Percentiles rank a stretch among this genome's conserved stretches.
Evolutionary conservation across 2,797 vertebrate genomes (phyloP).

Genomic region (Leontocebus nigricollis): DNA sequence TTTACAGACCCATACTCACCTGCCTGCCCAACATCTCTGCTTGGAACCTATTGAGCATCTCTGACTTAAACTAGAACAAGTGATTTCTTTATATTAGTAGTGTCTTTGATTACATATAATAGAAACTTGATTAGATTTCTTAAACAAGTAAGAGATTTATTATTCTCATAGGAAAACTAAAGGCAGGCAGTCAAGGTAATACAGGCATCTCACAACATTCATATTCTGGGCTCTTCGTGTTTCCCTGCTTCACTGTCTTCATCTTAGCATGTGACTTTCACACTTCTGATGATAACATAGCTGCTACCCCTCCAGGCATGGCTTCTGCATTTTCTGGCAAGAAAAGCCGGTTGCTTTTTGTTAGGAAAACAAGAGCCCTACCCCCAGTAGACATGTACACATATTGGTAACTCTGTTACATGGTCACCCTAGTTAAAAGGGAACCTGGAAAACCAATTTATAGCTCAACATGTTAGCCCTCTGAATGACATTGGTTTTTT

Average conservation of each 20-base stretch:
- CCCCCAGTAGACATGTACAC: neutral
- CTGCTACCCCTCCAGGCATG: neutral
- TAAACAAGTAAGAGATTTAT: neutral
- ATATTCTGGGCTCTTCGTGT: neutral
- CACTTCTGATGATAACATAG: neutral
- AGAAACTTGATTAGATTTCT: neutral
- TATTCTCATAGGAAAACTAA: neutral
- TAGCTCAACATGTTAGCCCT: neutral
- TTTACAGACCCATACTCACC: neutral
- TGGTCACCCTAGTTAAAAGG: neutral
- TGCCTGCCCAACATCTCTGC: too few relatives aligned
- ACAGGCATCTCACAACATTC: neutral
- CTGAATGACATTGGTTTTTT: neutral
- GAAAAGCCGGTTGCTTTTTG: neutral
- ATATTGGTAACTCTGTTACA: neutral
- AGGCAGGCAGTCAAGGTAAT: neutral
- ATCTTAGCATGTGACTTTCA: neutral
- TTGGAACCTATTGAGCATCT: neutral
- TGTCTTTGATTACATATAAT: neutral
- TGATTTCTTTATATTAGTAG: neutral
- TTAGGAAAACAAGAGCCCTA: neutral
- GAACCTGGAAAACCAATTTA: neutral
- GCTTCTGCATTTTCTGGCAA: neutral
- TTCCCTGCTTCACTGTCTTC: neutral
- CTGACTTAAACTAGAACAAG: neutral